Conservation (phyloP, 1,140 invertebrate genomes). For the Drosophila auraria region DNA sequence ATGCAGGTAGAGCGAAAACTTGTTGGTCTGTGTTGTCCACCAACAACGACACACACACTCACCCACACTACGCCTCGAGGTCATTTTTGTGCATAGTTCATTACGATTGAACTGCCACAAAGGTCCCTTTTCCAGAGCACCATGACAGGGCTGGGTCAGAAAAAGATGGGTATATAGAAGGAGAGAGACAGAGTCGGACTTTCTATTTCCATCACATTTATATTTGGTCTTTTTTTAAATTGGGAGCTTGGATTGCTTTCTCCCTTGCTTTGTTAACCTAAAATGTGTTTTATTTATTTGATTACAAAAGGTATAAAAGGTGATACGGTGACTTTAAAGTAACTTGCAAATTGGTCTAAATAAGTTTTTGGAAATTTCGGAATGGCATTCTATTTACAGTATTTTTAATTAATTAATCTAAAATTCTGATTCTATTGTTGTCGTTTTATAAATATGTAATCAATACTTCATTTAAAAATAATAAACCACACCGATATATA, state of each 20-base stretch:
- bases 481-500: no score
- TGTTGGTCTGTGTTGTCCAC: constrained; percentile 67
- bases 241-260: background rate
- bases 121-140: constrained; percentile 48
- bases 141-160: background rate
- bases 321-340: no score
- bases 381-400: no score
- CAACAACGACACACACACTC: constrained; percentile 19
- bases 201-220: constrained; percentile 43
- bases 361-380: no score
- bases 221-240: constrained; percentile 10
- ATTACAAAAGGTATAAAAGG: background rate
- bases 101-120: constrained; percentile 77
- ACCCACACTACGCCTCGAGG: constrained; percentile 55
- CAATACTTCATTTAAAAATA: no score
- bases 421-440: no score
- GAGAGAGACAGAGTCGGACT: constrained; percentile 8
- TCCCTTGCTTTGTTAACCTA: background rate
- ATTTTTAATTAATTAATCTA: no score
- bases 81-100: constrained; percentile 80
- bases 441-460: no score
- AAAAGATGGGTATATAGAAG: background rate
- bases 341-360: no score
- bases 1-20: constrained; percentile 47
- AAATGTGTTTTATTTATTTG: background rate